Evolutionary conservation across 2,113 vertebrate genomes (phyloP).

Genomic region (Sturnus vulgaris): DNA sequence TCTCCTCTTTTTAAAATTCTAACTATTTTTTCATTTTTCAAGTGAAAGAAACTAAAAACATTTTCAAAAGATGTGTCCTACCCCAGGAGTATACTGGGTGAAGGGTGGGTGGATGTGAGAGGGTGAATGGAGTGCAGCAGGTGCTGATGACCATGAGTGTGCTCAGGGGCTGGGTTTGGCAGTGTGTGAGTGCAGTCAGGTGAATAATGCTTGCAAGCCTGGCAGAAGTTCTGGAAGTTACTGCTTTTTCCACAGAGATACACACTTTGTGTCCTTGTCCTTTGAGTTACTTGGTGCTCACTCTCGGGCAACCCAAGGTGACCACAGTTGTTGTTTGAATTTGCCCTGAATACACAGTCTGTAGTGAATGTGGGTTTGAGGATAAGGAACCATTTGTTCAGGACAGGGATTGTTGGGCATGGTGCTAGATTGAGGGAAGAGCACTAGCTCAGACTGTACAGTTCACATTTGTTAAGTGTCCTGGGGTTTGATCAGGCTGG

Average conservation of each 20-base stretch:
- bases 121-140: neutral
- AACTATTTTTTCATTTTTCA: neutral
- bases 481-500: neutral
- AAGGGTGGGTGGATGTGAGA: neutral
- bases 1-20: neutral
- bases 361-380: neutral
- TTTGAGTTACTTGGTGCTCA: neutral
- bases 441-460: accelerated
- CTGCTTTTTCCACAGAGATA: neutral
- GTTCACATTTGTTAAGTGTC: neutral
- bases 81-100: neutral
- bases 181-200: neutral
- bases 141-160: neutral
- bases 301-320: neutral
- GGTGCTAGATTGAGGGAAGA: neutral
- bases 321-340: neutral
- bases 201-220: neutral
- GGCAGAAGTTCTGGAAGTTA: neutral
- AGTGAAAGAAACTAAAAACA: neutral
- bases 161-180: neutral
- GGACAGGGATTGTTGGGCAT: neutral
- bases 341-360: neutral
- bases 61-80: neutral
- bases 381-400: neutral
- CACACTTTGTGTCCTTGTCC: neutral